Conservation (phyloP, 2,797 vertebrate genomes). For the Hypotaenidia philippensis region DNA sequence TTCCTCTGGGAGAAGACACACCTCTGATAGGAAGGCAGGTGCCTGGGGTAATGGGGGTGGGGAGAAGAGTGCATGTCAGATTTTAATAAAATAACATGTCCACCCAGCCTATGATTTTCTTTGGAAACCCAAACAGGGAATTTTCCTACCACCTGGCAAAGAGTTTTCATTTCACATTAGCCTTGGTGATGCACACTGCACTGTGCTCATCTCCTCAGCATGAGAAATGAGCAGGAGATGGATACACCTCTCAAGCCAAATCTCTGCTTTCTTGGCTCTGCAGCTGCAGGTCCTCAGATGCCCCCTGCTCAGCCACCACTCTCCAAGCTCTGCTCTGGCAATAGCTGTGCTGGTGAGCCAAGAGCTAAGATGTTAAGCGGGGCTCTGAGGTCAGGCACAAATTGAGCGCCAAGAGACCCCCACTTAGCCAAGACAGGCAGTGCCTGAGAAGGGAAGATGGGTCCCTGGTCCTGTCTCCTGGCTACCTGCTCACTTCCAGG, state of each 20-base stretch:
- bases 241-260: background rate
- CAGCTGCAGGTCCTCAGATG: background rate
- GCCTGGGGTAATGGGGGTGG: background rate
- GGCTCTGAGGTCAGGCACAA: background rate
- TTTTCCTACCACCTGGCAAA: conserved; percentile 7
- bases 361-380: background rate
- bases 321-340: background rate
- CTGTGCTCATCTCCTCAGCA: background rate
- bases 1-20: conserved; percentile 8
- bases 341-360: background rate
- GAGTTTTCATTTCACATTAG: background rate
- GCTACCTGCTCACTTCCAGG: background rate
- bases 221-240: background rate
- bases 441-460: background rate
- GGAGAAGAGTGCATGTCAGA: background rate
- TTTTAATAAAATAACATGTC: background rate
- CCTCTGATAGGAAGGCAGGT: conserved; percentile 13
- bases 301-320: background rate
- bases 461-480: background rate
- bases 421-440: rapidly evolving
- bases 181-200: background rate
- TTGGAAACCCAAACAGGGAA: conserved; percentile 15
- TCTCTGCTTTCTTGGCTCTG: background rate
- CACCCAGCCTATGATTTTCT: background rate
- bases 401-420: background rate